phyloP scores from a whole-genome alignment of 2,113 vertebrate genomes.

The Suricata suricatta region DNA sequence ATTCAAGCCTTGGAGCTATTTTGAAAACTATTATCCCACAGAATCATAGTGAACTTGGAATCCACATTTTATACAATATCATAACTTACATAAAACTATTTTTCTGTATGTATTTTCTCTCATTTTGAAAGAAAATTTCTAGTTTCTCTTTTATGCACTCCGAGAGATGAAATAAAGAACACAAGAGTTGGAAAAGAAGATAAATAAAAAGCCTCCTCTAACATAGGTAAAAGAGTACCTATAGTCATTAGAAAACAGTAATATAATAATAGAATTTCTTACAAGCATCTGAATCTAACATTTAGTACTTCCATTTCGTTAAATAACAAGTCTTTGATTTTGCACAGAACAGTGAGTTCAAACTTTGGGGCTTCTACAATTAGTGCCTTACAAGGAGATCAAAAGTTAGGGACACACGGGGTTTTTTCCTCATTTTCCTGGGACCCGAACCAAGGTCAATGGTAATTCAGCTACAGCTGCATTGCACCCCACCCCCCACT shows the following conservation, averaged over 20 bases:
- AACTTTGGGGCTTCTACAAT: background rate
- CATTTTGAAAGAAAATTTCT: background rate
- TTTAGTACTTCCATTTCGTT: background rate
- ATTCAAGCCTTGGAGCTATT: background rate
- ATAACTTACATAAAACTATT: background rate
- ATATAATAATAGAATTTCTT: background rate
- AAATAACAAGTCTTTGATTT: background rate
- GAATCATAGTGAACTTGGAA: background rate
- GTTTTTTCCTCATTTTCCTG: background rate
- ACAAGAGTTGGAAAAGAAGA: background rate
- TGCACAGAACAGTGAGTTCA: background rate
- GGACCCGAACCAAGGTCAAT: background rate
- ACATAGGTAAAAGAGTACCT: background rate
- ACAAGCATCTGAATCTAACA: background rate
- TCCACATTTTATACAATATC: background rate
- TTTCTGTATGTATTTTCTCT: background rate
- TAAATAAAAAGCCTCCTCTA: background rate
- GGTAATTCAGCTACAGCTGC: background rate
- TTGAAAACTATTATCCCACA: background rate
- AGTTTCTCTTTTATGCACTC: background rate
- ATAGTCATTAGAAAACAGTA: background rate
- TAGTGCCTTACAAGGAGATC: background rate
- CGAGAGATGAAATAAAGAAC: background rate
- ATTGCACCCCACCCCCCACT: background rate
- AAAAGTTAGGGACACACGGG: background rate